phyloP scores from a whole-genome alignment of 1,140 invertebrate species.

The Apis florea region DNA sequence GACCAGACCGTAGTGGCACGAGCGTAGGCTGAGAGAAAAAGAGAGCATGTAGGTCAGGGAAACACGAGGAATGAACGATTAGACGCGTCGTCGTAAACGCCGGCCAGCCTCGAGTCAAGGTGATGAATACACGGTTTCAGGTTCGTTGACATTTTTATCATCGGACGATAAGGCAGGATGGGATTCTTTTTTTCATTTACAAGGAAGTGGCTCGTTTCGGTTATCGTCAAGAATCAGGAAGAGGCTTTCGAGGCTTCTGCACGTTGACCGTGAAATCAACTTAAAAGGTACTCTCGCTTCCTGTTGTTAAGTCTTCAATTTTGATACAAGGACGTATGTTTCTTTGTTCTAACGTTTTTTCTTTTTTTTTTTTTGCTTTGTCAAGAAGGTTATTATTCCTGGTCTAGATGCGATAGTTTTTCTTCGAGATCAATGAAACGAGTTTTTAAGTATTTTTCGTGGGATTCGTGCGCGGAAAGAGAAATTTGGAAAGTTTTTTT shows the following conservation, averaged over 20 bases:
- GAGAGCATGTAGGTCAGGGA: slow-evolving; percentile 64
- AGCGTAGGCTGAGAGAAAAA: slow-evolving; percentile 51
- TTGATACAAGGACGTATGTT: no score
- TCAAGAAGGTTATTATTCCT: no score
- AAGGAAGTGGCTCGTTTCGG: slow-evolving; percentile 7
- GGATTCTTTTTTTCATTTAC: neutral
- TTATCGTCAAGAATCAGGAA: neutral
- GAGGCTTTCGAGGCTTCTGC: neutral
- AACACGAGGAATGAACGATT: slow-evolving; percentile 60
- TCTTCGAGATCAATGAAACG: no score
- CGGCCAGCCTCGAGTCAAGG: slow-evolving; percentile 49
- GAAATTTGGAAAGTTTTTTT: no score
- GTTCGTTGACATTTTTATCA: slow-evolving; percentile 45
- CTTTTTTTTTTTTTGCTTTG: no score
- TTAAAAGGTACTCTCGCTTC: neutral
- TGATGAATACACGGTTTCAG: slow-evolving; percentile 42
- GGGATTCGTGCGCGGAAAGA: no score
- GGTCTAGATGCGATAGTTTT: no score
- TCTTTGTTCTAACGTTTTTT: no score
- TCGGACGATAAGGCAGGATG: neutral
- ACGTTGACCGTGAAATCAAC: slow-evolving; percentile 19
- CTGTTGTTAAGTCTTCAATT: neutral
- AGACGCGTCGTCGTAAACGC: slow-evolving; percentile 46
- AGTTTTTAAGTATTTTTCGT: no score
- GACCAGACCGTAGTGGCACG: neutral